phyloP scores from a whole-genome alignment of 1,140 invertebrate species.

The Rhizoglyphus robini region DNA sequence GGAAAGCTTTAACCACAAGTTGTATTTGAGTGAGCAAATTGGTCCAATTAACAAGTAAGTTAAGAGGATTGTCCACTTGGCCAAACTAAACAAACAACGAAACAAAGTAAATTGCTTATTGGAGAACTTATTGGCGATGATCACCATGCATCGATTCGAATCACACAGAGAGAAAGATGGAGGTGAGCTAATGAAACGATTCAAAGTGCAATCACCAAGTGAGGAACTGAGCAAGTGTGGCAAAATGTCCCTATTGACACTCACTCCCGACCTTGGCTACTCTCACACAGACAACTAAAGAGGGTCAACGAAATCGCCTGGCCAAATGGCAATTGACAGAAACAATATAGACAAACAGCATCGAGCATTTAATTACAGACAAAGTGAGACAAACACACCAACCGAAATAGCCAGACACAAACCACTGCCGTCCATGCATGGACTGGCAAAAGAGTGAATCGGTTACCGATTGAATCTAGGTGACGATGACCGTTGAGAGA shows the following conservation, averaged over 20 bases:
- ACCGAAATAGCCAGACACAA: no score
- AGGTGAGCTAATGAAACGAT: background rate
- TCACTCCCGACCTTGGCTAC: no score
- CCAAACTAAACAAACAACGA: no score
- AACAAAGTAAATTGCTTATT: background rate
- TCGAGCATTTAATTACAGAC: background rate
- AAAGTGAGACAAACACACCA: no score
- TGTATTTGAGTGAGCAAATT: background rate
- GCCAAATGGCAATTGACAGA: background rate
- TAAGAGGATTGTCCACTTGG: background rate
- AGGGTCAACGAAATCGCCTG: background rate
- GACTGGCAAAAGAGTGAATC: background rate
- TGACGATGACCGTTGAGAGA: constrained; percentile 9
- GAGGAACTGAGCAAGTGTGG: background rate
- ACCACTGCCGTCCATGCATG: no score
- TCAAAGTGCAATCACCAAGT: background rate
- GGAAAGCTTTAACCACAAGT: background rate
- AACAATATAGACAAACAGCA: no score
- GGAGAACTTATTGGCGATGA: background rate
- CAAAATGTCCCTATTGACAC: no score
- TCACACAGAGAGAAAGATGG: background rate
- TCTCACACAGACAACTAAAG: no score
- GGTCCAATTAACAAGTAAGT: no score
- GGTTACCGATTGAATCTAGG: constrained; percentile 1
- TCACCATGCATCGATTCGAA: background rate